phyloP scores from a whole-genome alignment of 2,113 vertebrate species.

The Sinocyclocheilus anophthalmus region DNA sequence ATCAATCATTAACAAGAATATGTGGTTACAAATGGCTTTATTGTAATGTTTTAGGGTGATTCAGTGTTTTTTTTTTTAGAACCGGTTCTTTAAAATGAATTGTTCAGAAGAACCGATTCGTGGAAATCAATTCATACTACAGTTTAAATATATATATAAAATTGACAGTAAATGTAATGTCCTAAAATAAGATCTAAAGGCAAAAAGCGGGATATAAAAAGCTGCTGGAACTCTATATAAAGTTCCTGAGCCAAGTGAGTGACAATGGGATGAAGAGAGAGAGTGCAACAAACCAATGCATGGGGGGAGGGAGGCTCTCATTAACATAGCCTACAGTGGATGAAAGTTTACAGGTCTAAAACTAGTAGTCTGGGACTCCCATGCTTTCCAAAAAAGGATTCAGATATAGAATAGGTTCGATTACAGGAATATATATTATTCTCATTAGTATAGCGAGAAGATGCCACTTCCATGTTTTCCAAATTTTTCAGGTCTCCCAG shows the following conservation, averaged over 20 bases:
- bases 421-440: neutral
- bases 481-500: constrained; percentile 24
- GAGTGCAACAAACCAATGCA: neutral
- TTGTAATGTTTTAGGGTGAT: too few relatives aligned
- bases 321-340: neutral
- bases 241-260: neutral
- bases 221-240: neutral
- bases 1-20: too few relatives aligned
- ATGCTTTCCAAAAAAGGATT: neutral
- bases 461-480: constrained; percentile 46
- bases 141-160: neutral
- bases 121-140: too few relatives aligned
- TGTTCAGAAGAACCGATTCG: neutral
- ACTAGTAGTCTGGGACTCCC: neutral
- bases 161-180: neutral
- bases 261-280: neutral
- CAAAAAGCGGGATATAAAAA: neutral
- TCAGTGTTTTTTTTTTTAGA: neutral
- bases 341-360: constrained; percentile 24
- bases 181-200: neutral
- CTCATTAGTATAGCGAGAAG: neutral
- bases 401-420: neutral
- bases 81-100: neutral
- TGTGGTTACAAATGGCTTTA: too few relatives aligned
- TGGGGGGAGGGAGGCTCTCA: neutral